Base-by-base conservation (phyloP, 2,888 invertebrate species). In the Gnatocerus cornutus region DNA sequence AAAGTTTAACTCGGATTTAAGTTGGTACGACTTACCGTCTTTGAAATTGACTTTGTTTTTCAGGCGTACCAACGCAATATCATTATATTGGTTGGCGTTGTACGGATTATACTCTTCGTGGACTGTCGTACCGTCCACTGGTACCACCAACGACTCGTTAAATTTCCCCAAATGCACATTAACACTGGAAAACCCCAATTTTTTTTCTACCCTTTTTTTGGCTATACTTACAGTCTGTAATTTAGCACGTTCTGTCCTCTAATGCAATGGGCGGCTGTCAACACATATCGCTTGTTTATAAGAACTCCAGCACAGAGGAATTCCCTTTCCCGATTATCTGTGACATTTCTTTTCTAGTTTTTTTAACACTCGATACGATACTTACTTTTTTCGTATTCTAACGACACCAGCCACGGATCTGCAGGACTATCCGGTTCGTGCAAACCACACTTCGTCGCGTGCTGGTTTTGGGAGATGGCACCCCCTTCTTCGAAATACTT, bases 281-380 rank as follows among this genome's bases (percentile, higher is more conserved):
- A 16, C 8, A 58, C 33, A 21, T 58, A 58, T 29, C 58, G 21
- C 16, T 58, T 58, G 14, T 58, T 43, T 10, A 58, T 58, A 12
- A 58, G 27, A 5, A 58, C 58, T 3, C 58, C 58, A n/a, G 41
- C 43, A 58, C 58, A 58, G 10, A 48, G 21, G 33, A 61, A 48
- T 21, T 8, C 55, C 6, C 55, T 39, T 5, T 39, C 16, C 1
- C 55, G 14, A 16, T 8, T 33, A 55, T 10, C 55, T 55, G n/a
- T 5, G 13, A 21, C 21, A 21, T 21, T 21, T 21, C 4, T 21
- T 21, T 1, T 1, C 4, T 21, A 21, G 1, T 21, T 21, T 21
- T 21, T 21, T 3, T 21, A n/a, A 21, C 21, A 3, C 8, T 5
- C 1, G 12, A 50, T 0, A 53, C 29, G 0, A 12, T 27, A 52